phyloP scores from a whole-genome alignment of 2,888 invertebrate genomes.

The Kryphioiulus occultus region DNA sequence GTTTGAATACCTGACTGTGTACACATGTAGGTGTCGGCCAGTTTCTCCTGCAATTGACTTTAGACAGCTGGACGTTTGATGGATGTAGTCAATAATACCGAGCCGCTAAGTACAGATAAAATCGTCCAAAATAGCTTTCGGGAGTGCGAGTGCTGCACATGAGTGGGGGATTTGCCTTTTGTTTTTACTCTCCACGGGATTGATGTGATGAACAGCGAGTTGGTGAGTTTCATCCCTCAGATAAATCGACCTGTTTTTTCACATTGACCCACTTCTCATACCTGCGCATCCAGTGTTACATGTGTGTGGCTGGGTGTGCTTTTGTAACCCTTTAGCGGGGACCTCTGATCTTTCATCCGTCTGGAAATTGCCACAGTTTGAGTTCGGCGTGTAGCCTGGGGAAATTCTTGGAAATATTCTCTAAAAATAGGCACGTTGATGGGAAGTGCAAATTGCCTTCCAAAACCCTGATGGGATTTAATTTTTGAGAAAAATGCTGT shows the following conservation, averaged over 20 bases:
- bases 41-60: not conserved
- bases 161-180: not conserved
- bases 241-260: too few relatives aligned
- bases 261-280: too few relatives aligned
- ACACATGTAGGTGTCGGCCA: not conserved
- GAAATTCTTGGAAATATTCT: not conserved
- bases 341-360: not conserved
- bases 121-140: not conserved
- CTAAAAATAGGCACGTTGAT: not conserved
- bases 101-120: constrained; percentile 4
- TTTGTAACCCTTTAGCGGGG: too few relatives aligned
- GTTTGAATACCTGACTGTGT: too few relatives aligned
- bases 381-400: not conserved
- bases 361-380: not conserved
- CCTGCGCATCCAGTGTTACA: too few relatives aligned
- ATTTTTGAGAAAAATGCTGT: not conserved
- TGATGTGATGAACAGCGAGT: not conserved
- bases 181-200: not conserved
- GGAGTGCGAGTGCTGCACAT: not conserved
- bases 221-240: too few relatives aligned
- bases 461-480: not conserved
- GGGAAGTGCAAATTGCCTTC: not conserved
- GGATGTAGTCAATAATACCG: not conserved
- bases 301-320: too few relatives aligned
- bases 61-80: not conserved